Base-by-base conservation (phyloP, 2,888 invertebrate species). In the Cremastinae sp. region DNA sequence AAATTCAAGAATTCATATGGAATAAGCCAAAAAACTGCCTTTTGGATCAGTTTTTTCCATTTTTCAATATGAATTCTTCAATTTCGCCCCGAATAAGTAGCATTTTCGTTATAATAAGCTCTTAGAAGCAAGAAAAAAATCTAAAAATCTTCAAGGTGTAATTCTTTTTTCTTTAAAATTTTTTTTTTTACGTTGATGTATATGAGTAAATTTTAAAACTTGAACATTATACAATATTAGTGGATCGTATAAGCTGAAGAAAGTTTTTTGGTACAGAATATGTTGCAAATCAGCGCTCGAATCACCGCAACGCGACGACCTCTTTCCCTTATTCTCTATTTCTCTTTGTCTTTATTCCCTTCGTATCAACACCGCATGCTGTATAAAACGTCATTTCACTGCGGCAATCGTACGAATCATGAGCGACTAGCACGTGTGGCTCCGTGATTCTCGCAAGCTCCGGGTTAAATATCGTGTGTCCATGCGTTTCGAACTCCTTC, bases 241-340 rank as follows among this genome's bases (percentile, higher is more conserved):
- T n/a, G n/a, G n/a, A 45, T 18, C 22, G 68, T 10, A 14, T 22
- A 47, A 62, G 53, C 66, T 34, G 59, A 45, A 38, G 74, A 56
- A 41, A 47, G 61, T 62, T 68, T 74, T 74, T 43, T 61, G 61
- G 61, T 74, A 38, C 62, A 41, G 69, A 74, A 68, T n/a, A n/a
- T n/a, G 59, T 74, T 61, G 59, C 36, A 54, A 41, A 9, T 12
- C 68, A 16, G 54, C 61, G 61, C 53, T 54, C 28, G 34, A 61
- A 74, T 56, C 69, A 69, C 62, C 69, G 74, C 74, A 74, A 74
- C 74, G 68, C 69, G 68, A 74, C 41, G 62, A 68, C 74, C 74
- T 66, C 58, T 47, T 28, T 22, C n/a, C 10, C 45, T 36, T n/a
- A 38, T 38, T 51, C 49, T 49, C 12, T 10, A 47, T 43, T 5